phyloP scores from a whole-genome alignment of 2,888 invertebrate species.

The Cerceris rybyensis region DNA sequence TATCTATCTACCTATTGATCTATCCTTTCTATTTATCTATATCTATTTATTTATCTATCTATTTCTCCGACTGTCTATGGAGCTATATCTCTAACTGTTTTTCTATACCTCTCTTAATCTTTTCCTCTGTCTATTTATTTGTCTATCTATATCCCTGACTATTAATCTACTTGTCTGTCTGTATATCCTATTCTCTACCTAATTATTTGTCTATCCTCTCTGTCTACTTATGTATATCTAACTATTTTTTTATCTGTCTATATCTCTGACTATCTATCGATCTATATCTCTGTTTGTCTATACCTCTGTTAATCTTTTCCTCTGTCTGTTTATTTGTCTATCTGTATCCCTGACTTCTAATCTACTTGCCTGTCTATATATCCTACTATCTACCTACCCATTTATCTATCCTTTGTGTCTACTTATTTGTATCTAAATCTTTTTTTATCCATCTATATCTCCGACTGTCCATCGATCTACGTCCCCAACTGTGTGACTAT shows the following conservation, averaged over 20 bases:
- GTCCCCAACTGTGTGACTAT: neutral
- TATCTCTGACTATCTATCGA: neutral
- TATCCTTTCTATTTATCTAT: neutral
- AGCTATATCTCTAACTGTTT: neutral
- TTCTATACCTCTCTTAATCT: neutral
- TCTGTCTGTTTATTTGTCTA: constrained; percentile 1
- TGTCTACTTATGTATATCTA: constrained; percentile 4
- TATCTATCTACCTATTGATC: neutral
- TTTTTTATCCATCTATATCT: too few relatives aligned
- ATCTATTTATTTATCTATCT: too few relatives aligned
- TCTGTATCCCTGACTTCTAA: neutral
- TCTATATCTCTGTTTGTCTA: neutral
- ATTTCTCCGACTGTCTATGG: neutral
- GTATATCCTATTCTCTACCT: constrained; percentile 1
- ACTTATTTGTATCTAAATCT: too few relatives aligned
- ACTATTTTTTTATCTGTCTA: too few relatives aligned
- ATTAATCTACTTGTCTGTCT: constrained; percentile 11
- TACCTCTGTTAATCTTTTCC: neutral
- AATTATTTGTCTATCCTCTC: neutral
- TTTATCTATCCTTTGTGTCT: neutral
- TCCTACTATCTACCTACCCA: neutral
- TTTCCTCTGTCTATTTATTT: neutral
- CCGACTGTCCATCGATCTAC: neutral
- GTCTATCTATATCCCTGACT: neutral
- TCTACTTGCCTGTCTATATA: constrained; percentile 5